These are phyloP conservation scores for Ricordea florida DNA, from an alignment of 92 coral and sea anemone species.

Conservation along the genomic window DNA sequence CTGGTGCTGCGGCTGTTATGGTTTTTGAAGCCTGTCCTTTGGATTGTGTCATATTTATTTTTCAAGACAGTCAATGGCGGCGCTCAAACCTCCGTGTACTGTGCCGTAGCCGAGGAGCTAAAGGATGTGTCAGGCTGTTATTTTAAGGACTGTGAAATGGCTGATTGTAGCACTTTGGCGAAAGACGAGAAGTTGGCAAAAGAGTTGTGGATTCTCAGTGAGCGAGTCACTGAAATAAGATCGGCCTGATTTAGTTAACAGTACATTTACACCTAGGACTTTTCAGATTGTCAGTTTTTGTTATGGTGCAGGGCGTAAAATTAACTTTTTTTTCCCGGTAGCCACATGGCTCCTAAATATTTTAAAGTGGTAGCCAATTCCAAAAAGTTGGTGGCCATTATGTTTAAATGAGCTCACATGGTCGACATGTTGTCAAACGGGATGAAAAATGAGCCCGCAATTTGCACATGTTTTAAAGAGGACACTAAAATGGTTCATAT, in stretches of 20 bases:
- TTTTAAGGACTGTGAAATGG: slow-evolving; percentile 58
- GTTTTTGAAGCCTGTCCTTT: slow-evolving; percentile 65
- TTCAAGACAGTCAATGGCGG: slow-evolving; percentile 78
- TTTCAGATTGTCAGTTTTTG: not conserved
- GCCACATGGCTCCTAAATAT: no score
- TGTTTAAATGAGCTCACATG: no score
- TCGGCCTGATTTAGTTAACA: not conserved
- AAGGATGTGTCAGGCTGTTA: slow-evolving; percentile 66
- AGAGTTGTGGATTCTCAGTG: slow-evolving; percentile 76
- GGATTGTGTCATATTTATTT: slow-evolving; percentile 62
- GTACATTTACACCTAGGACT: not conserved
- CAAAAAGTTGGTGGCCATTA: no score
- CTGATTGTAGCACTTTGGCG: slow-evolving; percentile 58
- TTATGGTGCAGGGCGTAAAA: not conserved
- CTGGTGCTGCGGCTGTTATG: slow-evolving; percentile 53
- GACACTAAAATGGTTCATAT: no score
- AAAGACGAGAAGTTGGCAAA: slow-evolving; percentile 73
- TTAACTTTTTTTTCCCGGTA: no score
- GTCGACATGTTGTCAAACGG: no score
- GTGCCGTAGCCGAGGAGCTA: slow-evolving; percentile 81
- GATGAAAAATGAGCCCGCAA: no score
- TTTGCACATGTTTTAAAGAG: no score
- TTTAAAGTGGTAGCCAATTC: no score
- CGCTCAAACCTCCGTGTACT: slow-evolving; percentile 78
- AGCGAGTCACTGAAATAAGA: slow-evolving; percentile 48